Conservation (phyloP, 2,888 invertebrate species). For the Drosophila sordidula region DNA sequence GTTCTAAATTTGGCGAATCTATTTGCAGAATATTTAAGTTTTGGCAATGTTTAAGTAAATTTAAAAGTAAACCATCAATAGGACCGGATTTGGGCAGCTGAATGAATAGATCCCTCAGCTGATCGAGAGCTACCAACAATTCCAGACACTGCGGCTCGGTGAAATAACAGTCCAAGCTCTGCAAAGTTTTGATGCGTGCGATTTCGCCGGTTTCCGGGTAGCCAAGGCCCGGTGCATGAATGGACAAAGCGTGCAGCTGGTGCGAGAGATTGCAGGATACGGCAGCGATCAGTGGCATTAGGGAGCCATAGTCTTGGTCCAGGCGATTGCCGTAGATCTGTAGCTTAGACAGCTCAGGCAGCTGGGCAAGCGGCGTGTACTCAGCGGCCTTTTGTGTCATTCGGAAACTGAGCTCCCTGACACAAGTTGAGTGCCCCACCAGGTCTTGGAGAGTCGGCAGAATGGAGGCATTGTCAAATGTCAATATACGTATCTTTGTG, state of each 20-base stretch:
- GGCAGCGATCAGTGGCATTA: slow-evolving; percentile 27
- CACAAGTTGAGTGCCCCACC: slow-evolving; percentile 16
- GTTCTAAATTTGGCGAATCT: slow-evolving; percentile 9
- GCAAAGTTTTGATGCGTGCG: slow-evolving; percentile 7
- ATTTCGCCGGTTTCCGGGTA: slow-evolving; percentile 29
- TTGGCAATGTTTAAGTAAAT: slow-evolving; percentile 15
- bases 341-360: slow-evolving; percentile 10
- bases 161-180: slow-evolving; percentile 20
- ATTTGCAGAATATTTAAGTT: slow-evolving; percentile 20
- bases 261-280: slow-evolving; percentile 12
- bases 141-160: slow-evolving; percentile 12
- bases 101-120: slow-evolving; percentile 16
- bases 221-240: slow-evolving; percentile 15
- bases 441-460: slow-evolving; percentile 18
- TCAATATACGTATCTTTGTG: slow-evolving; percentile 28
- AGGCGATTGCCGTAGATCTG: slow-evolving; percentile 11
- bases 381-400: slow-evolving; percentile 21
- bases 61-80: slow-evolving; percentile 19
- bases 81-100: slow-evolving; percentile 2
- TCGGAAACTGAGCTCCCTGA: slow-evolving; percentile 23
- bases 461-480: slow-evolving; percentile 23
- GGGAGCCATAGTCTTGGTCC: neutral
- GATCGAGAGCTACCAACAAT: slow-evolving; percentile 1
- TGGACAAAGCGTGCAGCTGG: slow-evolving; percentile 18
- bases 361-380: slow-evolving; percentile 21